These are phyloP conservation scores for Syrrhaptes paradoxus DNA, from an alignment of 2,113 vertebrate genomes.

Conservation along the genomic window DNA sequence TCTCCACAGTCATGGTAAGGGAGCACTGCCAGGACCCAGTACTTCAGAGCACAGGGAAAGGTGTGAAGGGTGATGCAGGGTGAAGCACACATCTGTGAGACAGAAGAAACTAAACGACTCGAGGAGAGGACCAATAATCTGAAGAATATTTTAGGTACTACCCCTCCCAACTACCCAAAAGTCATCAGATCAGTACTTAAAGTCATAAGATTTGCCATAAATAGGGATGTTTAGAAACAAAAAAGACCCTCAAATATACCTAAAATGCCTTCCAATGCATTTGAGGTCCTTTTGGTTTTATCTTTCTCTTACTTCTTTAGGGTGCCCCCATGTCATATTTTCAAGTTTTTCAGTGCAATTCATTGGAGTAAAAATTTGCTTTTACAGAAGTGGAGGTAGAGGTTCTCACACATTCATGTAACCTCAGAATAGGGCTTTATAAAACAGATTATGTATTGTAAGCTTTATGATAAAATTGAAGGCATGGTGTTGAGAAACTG, in stretches of 20 bases:
- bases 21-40: not conserved
- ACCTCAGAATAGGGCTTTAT: not conserved
- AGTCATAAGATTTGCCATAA: not conserved
- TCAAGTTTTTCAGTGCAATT: not conserved
- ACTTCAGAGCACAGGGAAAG: not conserved
- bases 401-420: not conserved
- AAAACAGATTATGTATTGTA: not conserved
- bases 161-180: not conserved
- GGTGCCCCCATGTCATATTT: not conserved
- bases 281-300: not conserved
- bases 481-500: not conserved
- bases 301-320: not conserved
- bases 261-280: not conserved
- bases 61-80: not conserved
- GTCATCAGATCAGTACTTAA: not conserved
- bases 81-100: not conserved
- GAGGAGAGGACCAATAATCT: not conserved
- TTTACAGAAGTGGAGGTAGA: not conserved
- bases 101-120: not conserved
- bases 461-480: not conserved
- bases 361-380: not conserved
- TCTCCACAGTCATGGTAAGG: fast-evolving
- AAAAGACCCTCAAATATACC: not conserved
- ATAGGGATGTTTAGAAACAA: not conserved
- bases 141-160: not conserved